Percentiles rank a stretch among this genome's conserved stretches.
Conservation (phyloP, 64 coral and sea anemone species). For the Porites australiensis region DNA sequence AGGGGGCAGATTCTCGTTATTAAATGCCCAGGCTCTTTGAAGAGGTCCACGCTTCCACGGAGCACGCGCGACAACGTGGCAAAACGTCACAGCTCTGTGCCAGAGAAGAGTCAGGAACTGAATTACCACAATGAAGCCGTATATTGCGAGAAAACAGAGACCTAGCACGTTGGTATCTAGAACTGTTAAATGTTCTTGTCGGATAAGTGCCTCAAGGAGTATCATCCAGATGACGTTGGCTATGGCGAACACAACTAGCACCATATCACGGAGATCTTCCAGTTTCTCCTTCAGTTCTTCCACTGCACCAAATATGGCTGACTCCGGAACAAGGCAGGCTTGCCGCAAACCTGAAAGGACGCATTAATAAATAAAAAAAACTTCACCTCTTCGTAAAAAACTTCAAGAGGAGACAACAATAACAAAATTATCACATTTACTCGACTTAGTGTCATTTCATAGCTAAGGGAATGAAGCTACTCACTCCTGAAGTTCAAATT, state of each 20-base stretch:
- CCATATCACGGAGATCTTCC: slow-evolving; percentile 78
- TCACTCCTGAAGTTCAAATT: no score
- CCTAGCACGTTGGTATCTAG: slow-evolving; percentile 78
- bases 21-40: slow-evolving; percentile 78
- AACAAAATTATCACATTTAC: no score
- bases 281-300: slow-evolving; percentile 93
- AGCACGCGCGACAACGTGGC: slow-evolving; percentile 89
- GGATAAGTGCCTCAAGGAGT: slow-evolving; percentile 46
- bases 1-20: slow-evolving; percentile 71
- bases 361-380: background rate
- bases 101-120: slow-evolving; percentile 92
- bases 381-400: background rate
- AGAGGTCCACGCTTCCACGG: slow-evolving; percentile 72
- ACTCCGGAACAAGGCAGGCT: slow-evolving; percentile 86
- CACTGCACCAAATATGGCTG: slow-evolving; percentile 84
- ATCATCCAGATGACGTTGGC: slow-evolving; percentile 90
- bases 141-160: slow-evolving; percentile 80
- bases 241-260: slow-evolving; percentile 69
- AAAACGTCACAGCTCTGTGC: slow-evolving; percentile 80
- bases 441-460: no score
- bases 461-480: no score
- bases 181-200: slow-evolving; percentile 45
- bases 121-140: slow-evolving; percentile 76
- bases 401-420: background rate
- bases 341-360: slow-evolving; percentile 56